These are phyloP conservation scores for Empis livida DNA, from an alignment of 2,888 invertebrate genomes.

Conservation along the genomic window DNA sequence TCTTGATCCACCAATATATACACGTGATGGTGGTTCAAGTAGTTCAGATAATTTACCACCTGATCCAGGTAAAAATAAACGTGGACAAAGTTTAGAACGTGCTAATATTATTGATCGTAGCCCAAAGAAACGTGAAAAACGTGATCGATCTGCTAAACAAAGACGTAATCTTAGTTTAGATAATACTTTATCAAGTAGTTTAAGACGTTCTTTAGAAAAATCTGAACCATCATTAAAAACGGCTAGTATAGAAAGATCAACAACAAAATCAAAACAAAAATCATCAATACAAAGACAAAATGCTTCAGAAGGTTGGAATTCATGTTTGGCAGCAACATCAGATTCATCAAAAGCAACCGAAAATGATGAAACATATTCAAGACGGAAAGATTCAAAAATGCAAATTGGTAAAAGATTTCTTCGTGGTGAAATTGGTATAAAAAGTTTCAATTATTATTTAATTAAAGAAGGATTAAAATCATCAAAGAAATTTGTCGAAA, in stretches of 20 bases:
- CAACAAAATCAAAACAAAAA: conserved; percentile 14
- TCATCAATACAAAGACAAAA: conserved; percentile 10
- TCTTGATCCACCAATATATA: neutral
- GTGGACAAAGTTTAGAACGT: conserved; percentile 30
- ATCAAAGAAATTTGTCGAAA: conserved; percentile 30
- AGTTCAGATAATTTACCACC: conserved; percentile 24
- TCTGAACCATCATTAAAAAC: conserved; percentile 11
- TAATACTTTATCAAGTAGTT: conserved; percentile 15
- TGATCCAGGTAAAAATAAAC: conserved; percentile 16
- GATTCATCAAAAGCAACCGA: conserved; percentile 13
- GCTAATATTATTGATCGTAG: conserved; percentile 15
- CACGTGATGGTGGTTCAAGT: conserved; percentile 18
- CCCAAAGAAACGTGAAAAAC: conserved; percentile 16
- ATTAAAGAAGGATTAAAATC: conserved; percentile 34
- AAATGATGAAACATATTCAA: conserved; percentile 14
- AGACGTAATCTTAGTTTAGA: conserved; percentile 30
- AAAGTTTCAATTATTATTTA: conserved; percentile 36
- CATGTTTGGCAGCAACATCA: conserved; percentile 10
- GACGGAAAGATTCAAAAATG: conserved; percentile 21
- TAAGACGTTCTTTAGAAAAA: conserved; percentile 12
- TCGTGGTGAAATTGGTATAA: conserved; percentile 35
- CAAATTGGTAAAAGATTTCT: conserved; percentile 33
- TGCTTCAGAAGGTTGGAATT: conserved; percentile 14
- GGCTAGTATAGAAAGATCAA: conserved; percentile 11
- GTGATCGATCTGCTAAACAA: conserved; percentile 28